Conservation (phyloP, 2,888 invertebrate species). For the Drosophila cracens region DNA sequence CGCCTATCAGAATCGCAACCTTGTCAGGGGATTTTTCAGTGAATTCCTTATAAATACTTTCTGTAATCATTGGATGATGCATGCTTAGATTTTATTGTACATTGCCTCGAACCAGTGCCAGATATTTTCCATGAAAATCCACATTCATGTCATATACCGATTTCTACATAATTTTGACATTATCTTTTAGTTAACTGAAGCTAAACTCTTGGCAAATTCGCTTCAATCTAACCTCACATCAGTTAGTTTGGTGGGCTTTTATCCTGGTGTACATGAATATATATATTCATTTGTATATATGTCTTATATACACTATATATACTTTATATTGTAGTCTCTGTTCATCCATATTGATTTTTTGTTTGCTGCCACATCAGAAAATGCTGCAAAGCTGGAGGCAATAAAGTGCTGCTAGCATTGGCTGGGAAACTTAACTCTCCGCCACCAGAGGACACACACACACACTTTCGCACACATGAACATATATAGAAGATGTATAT, state of each 20-base stretch:
- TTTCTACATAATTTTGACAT: not conserved
- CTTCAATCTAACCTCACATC: conserved; percentile 1
- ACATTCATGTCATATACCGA: not conserved
- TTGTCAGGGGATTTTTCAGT: conserved; percentile 15
- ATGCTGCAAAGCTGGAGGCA: conserved; percentile 65
- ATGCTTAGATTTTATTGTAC: not conserved
- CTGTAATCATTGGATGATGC: not conserved
- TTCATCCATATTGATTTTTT: conserved; percentile 74
- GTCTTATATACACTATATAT: conserved; percentile 1
- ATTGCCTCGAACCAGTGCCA: not conserved
- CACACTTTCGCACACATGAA: conserved; percentile 20
- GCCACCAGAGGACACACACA: conserved; percentile 24
- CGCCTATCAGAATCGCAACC: conserved; percentile 4
- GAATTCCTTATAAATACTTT: conserved; percentile 17
- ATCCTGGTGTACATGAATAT: conserved; percentile 30
- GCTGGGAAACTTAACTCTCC: conserved; percentile 30
- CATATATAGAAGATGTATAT: conserved; percentile 12
- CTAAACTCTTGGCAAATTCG: not conserved
- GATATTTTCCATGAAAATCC: not conserved
- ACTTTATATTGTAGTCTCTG: conserved; percentile 34
- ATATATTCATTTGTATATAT: conserved; percentile 6
- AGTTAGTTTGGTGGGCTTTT: conserved; percentile 5
- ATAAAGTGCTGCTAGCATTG: conserved; percentile 23
- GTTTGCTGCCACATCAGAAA: conserved; percentile 46
- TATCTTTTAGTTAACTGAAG: not conserved